These are phyloP conservation scores for Colius striatus DNA, from an alignment of 2,113 vertebrate genomes.

Conservation along the genomic window DNA sequence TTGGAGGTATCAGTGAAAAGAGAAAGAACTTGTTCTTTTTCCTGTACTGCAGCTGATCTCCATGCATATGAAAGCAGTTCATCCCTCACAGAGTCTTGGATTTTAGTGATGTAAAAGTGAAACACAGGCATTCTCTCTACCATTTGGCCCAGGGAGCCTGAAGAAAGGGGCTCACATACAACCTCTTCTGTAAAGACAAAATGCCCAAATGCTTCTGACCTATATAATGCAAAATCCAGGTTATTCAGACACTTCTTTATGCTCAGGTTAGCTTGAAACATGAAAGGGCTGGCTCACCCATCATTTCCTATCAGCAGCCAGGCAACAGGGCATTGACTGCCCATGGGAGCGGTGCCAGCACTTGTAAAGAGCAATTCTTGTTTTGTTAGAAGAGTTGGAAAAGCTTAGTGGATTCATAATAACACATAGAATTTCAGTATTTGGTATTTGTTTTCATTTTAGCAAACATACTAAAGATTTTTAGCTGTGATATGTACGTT, in stretches of 20 bases:
- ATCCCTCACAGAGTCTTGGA: not conserved
- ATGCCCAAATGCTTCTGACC: not conserved
- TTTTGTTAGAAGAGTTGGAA: not conserved
- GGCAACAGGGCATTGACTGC: not conserved
- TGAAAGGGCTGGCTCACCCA: not conserved
- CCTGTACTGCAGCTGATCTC: not conserved
- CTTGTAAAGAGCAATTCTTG: not conserved
- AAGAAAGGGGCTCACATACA: not conserved
- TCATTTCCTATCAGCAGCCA: not conserved
- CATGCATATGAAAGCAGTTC: not conserved
- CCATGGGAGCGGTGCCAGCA: not conserved
- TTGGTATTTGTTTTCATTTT: not conserved
- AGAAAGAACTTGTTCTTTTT: not conserved
- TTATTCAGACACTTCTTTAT: not conserved
- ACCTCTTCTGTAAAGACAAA: not conserved
- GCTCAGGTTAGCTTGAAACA: not conserved
- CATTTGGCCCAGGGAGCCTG: not conserved
- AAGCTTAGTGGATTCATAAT: not conserved
- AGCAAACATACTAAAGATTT: not conserved
- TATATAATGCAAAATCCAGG: not conserved
- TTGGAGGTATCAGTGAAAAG: not conserved
- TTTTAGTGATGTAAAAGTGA: not conserved
- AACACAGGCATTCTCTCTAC: fast-evolving
- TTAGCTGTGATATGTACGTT: not conserved
- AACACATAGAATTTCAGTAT: too few species aligned